Percentiles rank a stretch among this genome's conserved stretches.
Evolutionary conservation across 2,797 vertebrate genomes (phyloP).

Genomic region (Hypotaenidia okinawae): DNA sequence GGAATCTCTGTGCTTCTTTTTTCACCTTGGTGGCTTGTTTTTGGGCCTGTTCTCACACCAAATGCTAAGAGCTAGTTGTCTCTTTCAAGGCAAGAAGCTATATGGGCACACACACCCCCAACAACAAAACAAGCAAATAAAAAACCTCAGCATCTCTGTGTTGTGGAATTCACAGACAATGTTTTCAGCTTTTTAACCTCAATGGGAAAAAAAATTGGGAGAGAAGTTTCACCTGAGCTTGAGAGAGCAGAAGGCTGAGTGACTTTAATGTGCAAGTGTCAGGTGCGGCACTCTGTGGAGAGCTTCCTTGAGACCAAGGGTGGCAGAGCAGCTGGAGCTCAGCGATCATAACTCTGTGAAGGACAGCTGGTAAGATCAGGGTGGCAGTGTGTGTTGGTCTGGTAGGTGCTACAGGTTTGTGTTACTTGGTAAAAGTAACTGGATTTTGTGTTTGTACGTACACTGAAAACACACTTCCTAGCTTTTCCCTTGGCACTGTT

Average conservation of each 20-base stretch:
- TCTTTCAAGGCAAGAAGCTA: not conserved
- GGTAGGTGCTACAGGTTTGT: not conserved
- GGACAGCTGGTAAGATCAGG: not conserved
- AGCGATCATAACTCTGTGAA: not conserved
- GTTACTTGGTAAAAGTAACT: accelerated
- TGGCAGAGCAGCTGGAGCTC: not conserved
- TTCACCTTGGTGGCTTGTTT: not conserved
- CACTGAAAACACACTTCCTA: too few relatives aligned
- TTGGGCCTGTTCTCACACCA: not conserved
- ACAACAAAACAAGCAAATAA: not conserved
- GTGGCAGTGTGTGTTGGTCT: accelerated
- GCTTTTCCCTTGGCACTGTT: accelerated
- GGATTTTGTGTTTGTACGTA: accelerated
- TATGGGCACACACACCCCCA: accelerated
- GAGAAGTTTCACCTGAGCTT: not conserved
- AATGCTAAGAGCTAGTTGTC: not conserved
- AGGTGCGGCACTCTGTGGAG: not conserved
- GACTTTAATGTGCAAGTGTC: accelerated
- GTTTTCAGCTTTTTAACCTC: not conserved
- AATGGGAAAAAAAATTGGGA: not conserved
- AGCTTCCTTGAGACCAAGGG: not conserved
- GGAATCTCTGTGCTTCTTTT: not conserved
- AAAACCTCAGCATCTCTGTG: accelerated
- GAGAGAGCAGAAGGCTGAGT: not conserved
- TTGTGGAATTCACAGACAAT: not conserved